A percentile compares a stretch with the other conserved stretches of the same genome.
These are phyloP conservation scores for Leptosomus discolor DNA, from an alignment of 2,113 vertebrate genomes.

Conservation along the genomic window DNA sequence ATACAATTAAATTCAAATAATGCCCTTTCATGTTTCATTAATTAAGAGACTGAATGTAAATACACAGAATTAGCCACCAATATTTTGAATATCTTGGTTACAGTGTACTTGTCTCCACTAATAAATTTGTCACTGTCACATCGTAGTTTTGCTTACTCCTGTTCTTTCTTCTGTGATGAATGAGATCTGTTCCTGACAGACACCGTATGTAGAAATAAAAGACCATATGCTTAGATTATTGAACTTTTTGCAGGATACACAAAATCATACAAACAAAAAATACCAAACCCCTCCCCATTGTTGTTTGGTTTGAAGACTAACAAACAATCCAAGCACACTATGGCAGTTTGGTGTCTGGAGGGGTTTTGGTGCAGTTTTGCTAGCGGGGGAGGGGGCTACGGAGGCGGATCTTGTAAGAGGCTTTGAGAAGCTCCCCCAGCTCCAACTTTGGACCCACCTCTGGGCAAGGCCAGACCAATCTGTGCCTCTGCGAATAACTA, in stretches of 20 bases:
- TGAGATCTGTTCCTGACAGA: background rate
- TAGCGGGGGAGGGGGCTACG: too few relatives aligned
- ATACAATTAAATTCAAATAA: background rate
- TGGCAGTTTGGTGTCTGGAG: too few relatives aligned
- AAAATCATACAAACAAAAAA: background rate
- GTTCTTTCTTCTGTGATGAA: background rate
- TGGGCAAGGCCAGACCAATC: too few relatives aligned
- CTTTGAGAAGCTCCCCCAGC: too few relatives aligned
- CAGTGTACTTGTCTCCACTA: background rate
- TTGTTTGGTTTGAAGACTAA: background rate
- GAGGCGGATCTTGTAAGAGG: too few relatives aligned
- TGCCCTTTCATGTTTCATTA: background rate
- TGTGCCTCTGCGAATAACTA: too few relatives aligned
- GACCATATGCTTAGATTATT: background rate
- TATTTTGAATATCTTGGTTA: background rate
- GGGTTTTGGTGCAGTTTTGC: too few relatives aligned
- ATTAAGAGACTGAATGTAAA: background rate
- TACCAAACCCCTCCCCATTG: accelerated
- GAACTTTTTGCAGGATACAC: background rate
- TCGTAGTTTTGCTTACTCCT: background rate
- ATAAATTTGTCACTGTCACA: background rate
- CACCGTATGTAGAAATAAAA: background rate
- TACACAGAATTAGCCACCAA: background rate
- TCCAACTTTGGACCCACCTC: too few relatives aligned
- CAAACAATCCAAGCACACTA: background rate